Evolutionary conservation across 2,797 vertebrate genomes (phyloP), one percentile per base, ranked within the genome.

Genomic region (Apogon talboti): DNA sequence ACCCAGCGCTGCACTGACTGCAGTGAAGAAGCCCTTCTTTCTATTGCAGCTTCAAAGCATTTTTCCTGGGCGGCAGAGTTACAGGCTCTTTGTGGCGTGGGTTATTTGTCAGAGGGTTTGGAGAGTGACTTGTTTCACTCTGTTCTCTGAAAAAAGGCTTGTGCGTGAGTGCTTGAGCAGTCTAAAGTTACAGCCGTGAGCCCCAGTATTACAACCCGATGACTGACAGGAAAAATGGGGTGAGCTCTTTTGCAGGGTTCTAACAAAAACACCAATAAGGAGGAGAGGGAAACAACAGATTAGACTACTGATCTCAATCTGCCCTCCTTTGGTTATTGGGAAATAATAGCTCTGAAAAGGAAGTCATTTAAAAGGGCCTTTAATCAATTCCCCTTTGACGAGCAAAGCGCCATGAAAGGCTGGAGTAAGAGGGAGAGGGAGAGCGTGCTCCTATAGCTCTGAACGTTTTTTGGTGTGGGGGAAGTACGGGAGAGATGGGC

Each of bases 51-150:
- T 91, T 94, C 91, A 88, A 92, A 93, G 91, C 40, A 49, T 93
- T 92, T 92, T 93, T 60, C 82, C 83, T 75, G 81, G 83, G 85
- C 85, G 88, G 91, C 89, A 91, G 86, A 89, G 87, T 89, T 94
- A 91, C 91, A 92, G 84, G 90, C 83, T 89, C 92, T 95, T 94
- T 95, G 93, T 96, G 87, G 92, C 82, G 73, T 82, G 60, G 87
- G 72, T 90, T 92, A 74, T 92, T 93, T 93, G 92, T 94, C 89
- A 89, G 87, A 90, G 83, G 83, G 92, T 94, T 93, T 92, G 89
- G 87, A 92, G 84, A 91, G 89, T 83, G 82, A 89, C 93, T 95
- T 90, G 92, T 91, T 93, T 87, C 84, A 89, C 85, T 92, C 87
- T 85, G 83, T 81, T 86, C 84, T 70, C 74, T 88, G 78, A 86